Evolutionary conservation across 2,888 invertebrate genomes (phyloP), one percentile per base, ranked within the genome.

Genomic region (Rhodophaea formosa): DNA sequence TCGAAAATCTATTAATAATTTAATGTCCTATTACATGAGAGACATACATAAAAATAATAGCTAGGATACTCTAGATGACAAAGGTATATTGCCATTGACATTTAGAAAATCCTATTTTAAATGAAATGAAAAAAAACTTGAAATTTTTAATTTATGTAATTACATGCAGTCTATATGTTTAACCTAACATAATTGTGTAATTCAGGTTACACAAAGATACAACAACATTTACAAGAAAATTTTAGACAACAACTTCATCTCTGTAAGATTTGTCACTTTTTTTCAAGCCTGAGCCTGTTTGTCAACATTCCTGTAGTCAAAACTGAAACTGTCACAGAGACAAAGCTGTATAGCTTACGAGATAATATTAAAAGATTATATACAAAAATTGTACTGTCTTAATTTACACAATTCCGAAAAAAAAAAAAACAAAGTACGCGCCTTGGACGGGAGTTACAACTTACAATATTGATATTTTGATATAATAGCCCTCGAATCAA

Each of bases 391-490:
- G 65, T 75, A 77, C 74, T 79, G 76, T 74, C 74, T 75, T 69
- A 73, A 70, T 65, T 64, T 64, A 64, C 58, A 68, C 69, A 64
- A 60, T 60, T 67, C 58, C 61, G 65, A 63, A 67, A 66, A 70
- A 63, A 51, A n/a, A 23, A 71, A 66, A 69, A 52, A 51, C 66
- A 68, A 72, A 71, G 75, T 77, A 75, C 74, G 68, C 67, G 75
- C 72, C 77, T 74, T 86, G 86, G 86, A 87, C 87, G 87, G 87
- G 85, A 80, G 71, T 60, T 70, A 71, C 68, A 47, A 59, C 64
- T 61, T 74, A 74, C 66, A 72, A 61, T 72, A 70, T 58, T 55
- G 54, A 53, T 53, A 56, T 39, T 53, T 60, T 54, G 55, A 60
- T 58, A 58, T 59, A 69, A 66, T 65, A 71, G 70, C 70, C 58